Percentiles rank a stretch among this genome's conserved stretches.
phyloP scores from a whole-genome alignment of 2,888 invertebrate species.

The Hypena proboscidalis region DNA sequence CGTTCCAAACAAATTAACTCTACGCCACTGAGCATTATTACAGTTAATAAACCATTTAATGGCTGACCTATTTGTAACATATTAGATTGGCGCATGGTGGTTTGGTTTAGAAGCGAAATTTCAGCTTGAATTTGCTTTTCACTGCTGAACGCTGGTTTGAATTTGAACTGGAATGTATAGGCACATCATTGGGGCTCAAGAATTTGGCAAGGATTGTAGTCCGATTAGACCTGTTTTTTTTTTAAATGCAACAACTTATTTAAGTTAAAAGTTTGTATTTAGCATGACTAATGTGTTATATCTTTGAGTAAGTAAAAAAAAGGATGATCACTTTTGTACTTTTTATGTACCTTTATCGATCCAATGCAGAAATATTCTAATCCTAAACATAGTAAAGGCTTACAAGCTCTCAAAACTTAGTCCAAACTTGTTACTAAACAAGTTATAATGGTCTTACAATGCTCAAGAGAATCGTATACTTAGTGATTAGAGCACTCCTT shows the following conservation, averaged over 20 bases:
- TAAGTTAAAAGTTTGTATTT: too few species aligned
- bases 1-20: conserved; percentile 60
- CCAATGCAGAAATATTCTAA: too few species aligned
- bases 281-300: too few species aligned
- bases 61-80: conserved; percentile 60
- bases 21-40: conserved; percentile 60
- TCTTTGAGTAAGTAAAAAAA: too few species aligned
- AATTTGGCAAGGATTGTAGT: too few species aligned
- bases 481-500: conserved; percentile 29
- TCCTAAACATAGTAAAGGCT: conserved; percentile 18
- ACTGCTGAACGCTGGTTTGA: conserved; percentile 18
- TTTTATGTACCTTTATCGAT: too few species aligned
- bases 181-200: too few species aligned
- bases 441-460: conserved; percentile 35
- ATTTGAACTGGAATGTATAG: conserved; percentile 3
- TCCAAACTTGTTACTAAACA: conserved; percentile 28
- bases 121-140: conserved; percentile 17
- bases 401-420: conserved; percentile 28
- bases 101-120: conserved; percentile 36
- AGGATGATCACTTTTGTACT: too few species aligned
- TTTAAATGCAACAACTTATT: too few species aligned
- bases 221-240: too few species aligned
- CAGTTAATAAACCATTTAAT: conserved; percentile 63
- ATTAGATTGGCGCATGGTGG: conserved; percentile 55
- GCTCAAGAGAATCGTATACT: conserved; percentile 31